A percentile compares a stretch with the other conserved stretches of the same genome.
phyloP scores from a whole-genome alignment of 2,113 vertebrate species.

The Leucoraja erinaceus region DNA sequence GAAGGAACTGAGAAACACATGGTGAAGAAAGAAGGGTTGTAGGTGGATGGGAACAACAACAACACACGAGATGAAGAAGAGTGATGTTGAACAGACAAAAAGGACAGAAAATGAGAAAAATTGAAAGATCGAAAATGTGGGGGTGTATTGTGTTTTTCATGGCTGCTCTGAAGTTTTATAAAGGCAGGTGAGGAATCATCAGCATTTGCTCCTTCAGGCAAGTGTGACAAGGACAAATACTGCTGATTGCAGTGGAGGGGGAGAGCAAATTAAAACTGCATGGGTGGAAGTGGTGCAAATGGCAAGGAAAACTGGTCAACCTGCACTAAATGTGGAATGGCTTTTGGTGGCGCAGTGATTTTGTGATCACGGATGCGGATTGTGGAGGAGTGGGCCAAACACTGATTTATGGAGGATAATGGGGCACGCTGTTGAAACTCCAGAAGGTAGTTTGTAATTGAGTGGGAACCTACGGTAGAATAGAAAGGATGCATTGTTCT shows the following conservation, averaged over 20 bases:
- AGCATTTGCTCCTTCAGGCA: background rate
- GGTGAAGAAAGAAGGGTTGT: too few relatives aligned
- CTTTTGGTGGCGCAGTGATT: background rate
- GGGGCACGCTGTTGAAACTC: background rate
- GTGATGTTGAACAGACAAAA: background rate
- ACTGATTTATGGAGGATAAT: background rate
- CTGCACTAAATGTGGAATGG: background rate
- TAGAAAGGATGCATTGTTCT: background rate
- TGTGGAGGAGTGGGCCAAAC: background rate
- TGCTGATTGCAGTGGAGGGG: background rate
- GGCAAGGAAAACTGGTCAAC: background rate
- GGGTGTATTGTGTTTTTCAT: background rate
- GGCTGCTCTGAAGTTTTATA: background rate
- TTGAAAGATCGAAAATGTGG: background rate
- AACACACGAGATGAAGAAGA: too few relatives aligned
- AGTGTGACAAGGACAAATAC: background rate
- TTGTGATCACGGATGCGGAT: background rate
- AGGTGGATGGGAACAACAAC: too few relatives aligned
- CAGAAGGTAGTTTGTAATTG: background rate
- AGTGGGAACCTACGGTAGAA: background rate
- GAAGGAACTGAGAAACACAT: too few relatives aligned
- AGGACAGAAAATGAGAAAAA: background rate
- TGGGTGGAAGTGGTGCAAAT: too few relatives aligned
- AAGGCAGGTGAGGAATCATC: background rate
- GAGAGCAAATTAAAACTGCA: background rate